Percentiles rank a stretch among this genome's conserved stretches.
phyloP scores from a whole-genome alignment of 2,113 vertebrate species.

The Hydrochoerus hydrochaeris region DNA sequence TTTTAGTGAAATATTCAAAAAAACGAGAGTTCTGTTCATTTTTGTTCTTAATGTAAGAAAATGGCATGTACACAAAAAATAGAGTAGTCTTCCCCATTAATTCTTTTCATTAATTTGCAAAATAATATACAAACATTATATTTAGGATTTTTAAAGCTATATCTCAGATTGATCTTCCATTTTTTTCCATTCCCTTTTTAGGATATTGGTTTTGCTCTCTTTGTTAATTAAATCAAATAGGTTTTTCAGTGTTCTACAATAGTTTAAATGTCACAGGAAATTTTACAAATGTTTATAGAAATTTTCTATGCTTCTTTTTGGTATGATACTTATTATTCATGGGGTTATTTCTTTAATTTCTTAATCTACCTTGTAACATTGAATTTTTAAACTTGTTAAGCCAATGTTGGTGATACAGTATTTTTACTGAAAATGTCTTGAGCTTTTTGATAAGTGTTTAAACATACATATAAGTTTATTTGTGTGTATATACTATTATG shows the following conservation, averaged over 20 bases:
- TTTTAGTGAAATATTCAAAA: conserved; percentile 4
- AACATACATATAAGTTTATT: neutral
- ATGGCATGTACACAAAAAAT: neutral
- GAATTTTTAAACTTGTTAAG: neutral
- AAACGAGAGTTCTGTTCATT: neutral
- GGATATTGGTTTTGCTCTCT: neutral
- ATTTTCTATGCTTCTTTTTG: neutral
- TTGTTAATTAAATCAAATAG: neutral
- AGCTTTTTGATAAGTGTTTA: neutral
- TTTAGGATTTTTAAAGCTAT: neutral
- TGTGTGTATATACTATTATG: neutral
- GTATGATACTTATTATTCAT: neutral
- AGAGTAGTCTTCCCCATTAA: neutral
- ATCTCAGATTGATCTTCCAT: neutral
- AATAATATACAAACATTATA: neutral
- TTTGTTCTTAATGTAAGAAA: neutral
- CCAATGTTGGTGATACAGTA: neutral
- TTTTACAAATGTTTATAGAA: neutral
- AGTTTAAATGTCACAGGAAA: neutral
- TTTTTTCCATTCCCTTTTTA: neutral
- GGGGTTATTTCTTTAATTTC: neutral
- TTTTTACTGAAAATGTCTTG: neutral
- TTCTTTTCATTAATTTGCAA: neutral
- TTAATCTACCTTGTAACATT: neutral
- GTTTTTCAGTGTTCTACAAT: neutral